Percentiles rank a stretch among this genome's conserved stretches.
Conservation (phyloP, 2,797 vertebrate species). For the Potorous gilbertii region DNA sequence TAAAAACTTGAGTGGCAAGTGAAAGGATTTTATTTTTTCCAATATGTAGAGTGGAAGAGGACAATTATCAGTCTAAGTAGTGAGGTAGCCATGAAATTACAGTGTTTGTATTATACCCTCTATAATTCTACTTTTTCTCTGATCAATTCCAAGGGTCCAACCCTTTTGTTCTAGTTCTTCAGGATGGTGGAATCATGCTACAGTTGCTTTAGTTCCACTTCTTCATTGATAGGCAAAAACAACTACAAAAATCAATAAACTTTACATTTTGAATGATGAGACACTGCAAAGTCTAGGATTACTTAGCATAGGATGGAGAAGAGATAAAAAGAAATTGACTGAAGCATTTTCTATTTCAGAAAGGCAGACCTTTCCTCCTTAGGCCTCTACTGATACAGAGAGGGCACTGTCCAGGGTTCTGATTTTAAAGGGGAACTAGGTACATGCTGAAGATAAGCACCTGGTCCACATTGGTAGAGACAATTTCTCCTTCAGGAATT, state of each 20-base stretch:
- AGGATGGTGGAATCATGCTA: neutral
- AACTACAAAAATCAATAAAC: slow-evolving; percentile 47
- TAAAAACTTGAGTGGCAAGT: neutral
- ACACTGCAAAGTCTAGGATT: slow-evolving; percentile 44
- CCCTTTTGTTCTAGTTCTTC: slow-evolving; percentile 41
- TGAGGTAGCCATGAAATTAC: neutral
- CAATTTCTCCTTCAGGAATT: too few relatives aligned
- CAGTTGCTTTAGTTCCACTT: neutral
- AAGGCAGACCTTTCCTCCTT: slow-evolving; percentile 19
- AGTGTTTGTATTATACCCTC: neutral
- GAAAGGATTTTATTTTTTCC: neutral
- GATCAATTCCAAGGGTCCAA: neutral
- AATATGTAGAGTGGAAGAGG: neutral
- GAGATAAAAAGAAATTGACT: slow-evolving; percentile 43
- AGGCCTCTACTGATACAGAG: neutral
- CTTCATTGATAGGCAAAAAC: neutral
- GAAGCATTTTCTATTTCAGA: neutral
- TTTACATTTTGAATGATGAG: slow-evolving; percentile 10
- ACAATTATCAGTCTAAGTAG: neutral
- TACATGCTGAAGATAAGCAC: neutral
- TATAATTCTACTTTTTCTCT: neutral
- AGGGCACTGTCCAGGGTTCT: neutral
- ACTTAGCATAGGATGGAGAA: slow-evolving; percentile 4
- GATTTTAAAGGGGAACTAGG: neutral
- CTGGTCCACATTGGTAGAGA: too few relatives aligned